These are phyloP conservation scores for Chaetops frenatus DNA, from an alignment of 2,113 vertebrate genomes.

Conservation along the genomic window DNA sequence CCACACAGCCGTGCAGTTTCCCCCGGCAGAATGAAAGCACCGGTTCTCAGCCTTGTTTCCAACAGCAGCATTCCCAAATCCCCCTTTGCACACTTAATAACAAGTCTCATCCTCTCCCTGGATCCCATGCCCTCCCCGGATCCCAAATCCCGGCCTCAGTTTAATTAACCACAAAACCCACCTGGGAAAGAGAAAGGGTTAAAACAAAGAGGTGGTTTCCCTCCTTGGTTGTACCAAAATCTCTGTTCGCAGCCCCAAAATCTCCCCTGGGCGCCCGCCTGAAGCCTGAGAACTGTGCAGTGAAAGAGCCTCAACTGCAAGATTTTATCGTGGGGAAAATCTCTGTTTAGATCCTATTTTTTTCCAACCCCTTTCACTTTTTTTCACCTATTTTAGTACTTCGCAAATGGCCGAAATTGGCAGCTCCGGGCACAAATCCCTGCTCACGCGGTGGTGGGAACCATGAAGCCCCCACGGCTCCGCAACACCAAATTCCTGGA, in stretches of 20 bases:
- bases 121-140: not conserved
- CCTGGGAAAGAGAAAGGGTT: not conserved
- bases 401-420: not conserved
- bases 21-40: not conserved
- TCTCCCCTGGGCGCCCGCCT: not conserved
- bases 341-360: not conserved
- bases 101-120: not conserved
- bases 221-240: not conserved
- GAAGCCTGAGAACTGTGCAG: not conserved
- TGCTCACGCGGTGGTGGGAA: fast-evolving
- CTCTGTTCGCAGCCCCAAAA: not conserved
- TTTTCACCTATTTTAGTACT: not conserved
- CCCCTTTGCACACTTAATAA: not conserved
- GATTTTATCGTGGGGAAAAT: not conserved
- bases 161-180: not conserved
- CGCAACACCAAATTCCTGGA: not conserved
- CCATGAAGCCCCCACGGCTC: not conserved
- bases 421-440: not conserved
- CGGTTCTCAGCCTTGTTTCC: not conserved
- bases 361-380: not conserved
- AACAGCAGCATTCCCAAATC: not conserved
- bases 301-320: not conserved
- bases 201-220: not conserved
- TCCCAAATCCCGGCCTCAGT: not conserved
- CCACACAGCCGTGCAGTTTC: not conserved